A percentile compares a stretch with the other conserved stretches of the same genome.
phyloP scores from a whole-genome alignment of 2,113 vertebrate species.

The Apodemus speciosus region DNA sequence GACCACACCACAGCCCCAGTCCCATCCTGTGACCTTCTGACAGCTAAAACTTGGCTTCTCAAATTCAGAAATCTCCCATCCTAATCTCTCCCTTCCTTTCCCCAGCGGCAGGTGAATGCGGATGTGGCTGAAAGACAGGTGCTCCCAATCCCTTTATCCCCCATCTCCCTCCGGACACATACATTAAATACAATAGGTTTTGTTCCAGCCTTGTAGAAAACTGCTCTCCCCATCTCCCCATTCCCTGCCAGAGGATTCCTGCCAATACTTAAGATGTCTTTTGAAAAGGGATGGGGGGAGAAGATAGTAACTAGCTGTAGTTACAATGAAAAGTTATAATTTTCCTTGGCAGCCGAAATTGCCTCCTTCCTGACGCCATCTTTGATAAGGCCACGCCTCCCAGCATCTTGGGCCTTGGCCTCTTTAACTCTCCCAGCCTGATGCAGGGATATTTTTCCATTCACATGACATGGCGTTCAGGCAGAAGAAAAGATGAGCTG shows the following conservation, averaged over 20 bases:
- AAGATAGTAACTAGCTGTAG: background rate
- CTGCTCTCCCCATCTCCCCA: background rate
- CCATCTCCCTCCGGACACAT: background rate
- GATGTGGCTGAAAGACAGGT: background rate
- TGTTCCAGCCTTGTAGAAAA: background rate
- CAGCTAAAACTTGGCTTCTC: background rate
- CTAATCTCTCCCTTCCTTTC: background rate
- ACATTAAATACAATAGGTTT: background rate
- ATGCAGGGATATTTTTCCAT: constrained; percentile 30
- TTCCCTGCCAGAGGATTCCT: background rate
- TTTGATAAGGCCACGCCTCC: constrained; percentile 5
- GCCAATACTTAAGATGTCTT: background rate
- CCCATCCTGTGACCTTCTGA: fast-evolving
- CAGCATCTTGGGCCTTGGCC: background rate
- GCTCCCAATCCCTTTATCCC: background rate
- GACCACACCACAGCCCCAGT: background rate
- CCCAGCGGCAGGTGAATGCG: background rate
- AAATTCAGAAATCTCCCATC: background rate
- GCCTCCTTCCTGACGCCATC: constrained; percentile 12
- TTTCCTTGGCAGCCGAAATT: constrained; percentile 52
- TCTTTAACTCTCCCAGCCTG: background rate
- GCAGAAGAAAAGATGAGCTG: constrained; percentile 25
- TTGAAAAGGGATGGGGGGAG: background rate
- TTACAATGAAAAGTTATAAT: constrained; percentile 22
- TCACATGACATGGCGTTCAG: background rate